These are phyloP conservation scores for Coremacera marginata DNA, from an alignment of 2,888 invertebrate genomes.

Conservation along the genomic window DNA sequence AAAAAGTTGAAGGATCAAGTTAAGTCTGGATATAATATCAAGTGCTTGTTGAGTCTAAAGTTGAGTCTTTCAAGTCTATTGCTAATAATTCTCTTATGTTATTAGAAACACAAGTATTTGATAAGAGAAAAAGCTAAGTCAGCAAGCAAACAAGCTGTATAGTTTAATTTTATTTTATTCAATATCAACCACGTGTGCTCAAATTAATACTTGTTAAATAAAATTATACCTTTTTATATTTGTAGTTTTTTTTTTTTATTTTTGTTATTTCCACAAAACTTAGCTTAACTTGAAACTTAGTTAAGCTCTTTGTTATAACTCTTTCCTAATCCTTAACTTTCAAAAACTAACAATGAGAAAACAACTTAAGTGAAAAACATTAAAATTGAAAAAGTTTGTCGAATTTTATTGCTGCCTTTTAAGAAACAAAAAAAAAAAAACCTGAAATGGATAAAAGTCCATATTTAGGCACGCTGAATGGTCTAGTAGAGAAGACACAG, in stretches of 20 bases:
- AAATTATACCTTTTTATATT: neutral
- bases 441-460: neutral
- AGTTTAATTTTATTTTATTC: too few species aligned
- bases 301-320: conserved; percentile 26
- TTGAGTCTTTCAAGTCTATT: too few species aligned
- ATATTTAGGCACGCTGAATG: neutral
- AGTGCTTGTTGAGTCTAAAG: too few species aligned
- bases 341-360: conserved; percentile 16
- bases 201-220: too few species aligned
- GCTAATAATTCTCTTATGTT: too few species aligned
- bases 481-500: neutral
- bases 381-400: conserved; percentile 34
- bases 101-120: too few species aligned
- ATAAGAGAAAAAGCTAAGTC: too few species aligned
- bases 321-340: conserved; percentile 9
- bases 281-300: conserved; percentile 6
- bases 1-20: too few species aligned
- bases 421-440: neutral
- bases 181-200: too few species aligned
- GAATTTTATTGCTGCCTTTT: conserved; percentile 27
- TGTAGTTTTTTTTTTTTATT: neutral
- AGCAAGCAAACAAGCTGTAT: too few species aligned
- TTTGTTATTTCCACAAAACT: neutral
- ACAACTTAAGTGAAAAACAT: conserved; percentile 35
- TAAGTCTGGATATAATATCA: too few species aligned